Evolutionary conservation across 2,113 vertebrate species (phyloP).

Genomic region (Etia nguti): DNA sequence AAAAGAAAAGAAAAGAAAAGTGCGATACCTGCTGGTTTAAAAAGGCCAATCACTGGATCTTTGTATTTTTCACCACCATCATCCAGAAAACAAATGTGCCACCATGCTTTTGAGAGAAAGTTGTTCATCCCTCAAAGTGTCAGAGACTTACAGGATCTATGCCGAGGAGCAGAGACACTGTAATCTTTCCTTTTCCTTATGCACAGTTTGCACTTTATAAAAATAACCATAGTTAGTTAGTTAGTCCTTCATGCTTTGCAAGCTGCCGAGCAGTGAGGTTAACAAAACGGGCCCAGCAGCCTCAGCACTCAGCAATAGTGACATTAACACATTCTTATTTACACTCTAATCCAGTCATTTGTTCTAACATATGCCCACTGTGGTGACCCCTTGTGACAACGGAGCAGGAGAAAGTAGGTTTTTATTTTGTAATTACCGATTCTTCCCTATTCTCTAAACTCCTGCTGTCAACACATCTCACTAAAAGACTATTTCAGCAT

Average conservation of each 20-base stretch:
- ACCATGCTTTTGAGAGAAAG: not conserved
- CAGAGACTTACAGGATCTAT: not conserved
- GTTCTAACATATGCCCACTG: not conserved
- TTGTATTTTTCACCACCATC: not conserved
- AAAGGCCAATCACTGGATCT: not conserved
- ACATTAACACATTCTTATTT: not conserved
- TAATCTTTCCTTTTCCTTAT: not conserved
- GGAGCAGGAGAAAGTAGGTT: not conserved
- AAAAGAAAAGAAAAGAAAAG: accelerated
- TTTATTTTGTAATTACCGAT: not conserved
- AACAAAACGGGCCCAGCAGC: not conserved
- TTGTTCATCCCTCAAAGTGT: not conserved
- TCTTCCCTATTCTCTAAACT: not conserved
- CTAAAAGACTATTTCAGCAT: not conserved
- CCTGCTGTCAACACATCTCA: not conserved
- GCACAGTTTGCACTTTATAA: not conserved
- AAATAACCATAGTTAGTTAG: not conserved
- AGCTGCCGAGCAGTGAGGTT: not conserved
- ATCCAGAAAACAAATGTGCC: not conserved
- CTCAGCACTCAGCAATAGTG: not conserved
- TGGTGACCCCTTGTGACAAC: not conserved
- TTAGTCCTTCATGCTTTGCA: not conserved
- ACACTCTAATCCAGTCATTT: not conserved
- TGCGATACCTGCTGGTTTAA: not conserved
- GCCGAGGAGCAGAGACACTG: not conserved